Evolutionary conservation across 1,140 invertebrate genomes (phyloP), one percentile per base, ranked within the genome.

Genomic region (Diploscapter pachys): DNA sequence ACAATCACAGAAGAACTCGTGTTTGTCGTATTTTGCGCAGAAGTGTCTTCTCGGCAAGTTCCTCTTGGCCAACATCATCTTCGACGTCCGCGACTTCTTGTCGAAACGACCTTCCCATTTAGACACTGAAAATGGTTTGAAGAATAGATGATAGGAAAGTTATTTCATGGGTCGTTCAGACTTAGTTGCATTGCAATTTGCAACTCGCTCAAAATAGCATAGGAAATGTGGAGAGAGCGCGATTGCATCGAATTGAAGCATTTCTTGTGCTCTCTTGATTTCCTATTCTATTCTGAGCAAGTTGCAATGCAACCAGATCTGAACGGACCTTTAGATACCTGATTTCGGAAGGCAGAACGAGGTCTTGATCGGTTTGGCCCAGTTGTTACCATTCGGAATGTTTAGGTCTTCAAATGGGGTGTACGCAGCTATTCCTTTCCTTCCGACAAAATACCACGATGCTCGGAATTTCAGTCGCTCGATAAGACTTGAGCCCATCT

Each of bases 391-490:
- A 5, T 68, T 31, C 6, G 77, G 66, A 57, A 71, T 73, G 52
- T 78, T 78, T 50, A 78, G 63, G 13, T 88, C 85, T 83, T 90
- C 89, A 76, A 87, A 84, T 4, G 86, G 85, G 2, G 88, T 87
- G 78, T 89, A 90, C 4, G 89, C 89, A 49, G 85, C 78, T 13
- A 89, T 88, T 4, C 88, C 75, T 81, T 89, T 89, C 73, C 89
- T 89, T 6, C 89, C 88, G 8, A 90, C 85, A 82, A 90, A 88
- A 77, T 87, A 89, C 89, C 89, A 90, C 62, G 88, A 86, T 66
- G 88, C 88, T 63, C 89, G 82, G 79, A 89, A 89, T 65, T 86
- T 87, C 0, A 90, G 82, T 77, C 89, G 89, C 83, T 90, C 88
- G 62, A 89, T 88, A 79, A 87, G 85, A 56, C 87, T 87, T 81